phyloP scores from a whole-genome alignment of 1,140 invertebrate genomes.

The Drosophila neocordata region DNA sequence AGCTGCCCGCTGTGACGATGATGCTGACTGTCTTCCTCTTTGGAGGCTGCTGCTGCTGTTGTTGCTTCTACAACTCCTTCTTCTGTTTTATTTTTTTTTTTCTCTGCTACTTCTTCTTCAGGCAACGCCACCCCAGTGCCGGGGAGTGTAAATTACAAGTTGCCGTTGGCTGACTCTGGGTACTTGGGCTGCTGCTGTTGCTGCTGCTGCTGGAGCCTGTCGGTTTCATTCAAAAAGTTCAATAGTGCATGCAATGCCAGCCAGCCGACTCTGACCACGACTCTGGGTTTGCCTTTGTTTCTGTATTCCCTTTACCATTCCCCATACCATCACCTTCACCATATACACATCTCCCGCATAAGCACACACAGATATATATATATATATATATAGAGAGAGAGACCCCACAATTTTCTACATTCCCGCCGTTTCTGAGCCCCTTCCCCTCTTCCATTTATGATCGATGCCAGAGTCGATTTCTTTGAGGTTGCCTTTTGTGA shows the following conservation, averaged over 20 bases:
- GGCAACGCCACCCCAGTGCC: slow-evolving; percentile 65
- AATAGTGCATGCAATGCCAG: slow-evolving; percentile 76
- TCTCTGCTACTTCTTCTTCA: slow-evolving; percentile 22
- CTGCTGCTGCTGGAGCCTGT: slow-evolving; percentile 51
- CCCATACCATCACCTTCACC: not conserved
- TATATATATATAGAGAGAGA: not conserved
- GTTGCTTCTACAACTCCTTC: slow-evolving; percentile 1
- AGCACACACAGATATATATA: not conserved
- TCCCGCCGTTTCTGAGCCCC: not conserved
- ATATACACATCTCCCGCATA: slow-evolving; percentile 6
- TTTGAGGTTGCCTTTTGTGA: slow-evolving; percentile 51
- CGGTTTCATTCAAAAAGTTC: slow-evolving; percentile 79
- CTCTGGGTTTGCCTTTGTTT: slow-evolving; percentile 25
- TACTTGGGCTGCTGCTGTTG: slow-evolving; percentile 25
- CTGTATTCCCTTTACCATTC: slow-evolving; percentile 21
- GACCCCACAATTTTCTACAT: slow-evolving; percentile 18
- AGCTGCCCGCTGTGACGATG: slow-evolving; percentile 70
- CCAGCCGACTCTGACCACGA: slow-evolving; percentile 34
- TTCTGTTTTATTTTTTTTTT: not conserved
- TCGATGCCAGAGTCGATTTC: slow-evolving; percentile 75
- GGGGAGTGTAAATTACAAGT: slow-evolving; percentile 76
- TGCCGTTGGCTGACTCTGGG: slow-evolving; percentile 54
- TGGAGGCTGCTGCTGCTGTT: slow-evolving; percentile 26
- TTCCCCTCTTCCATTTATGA: slow-evolving; percentile 63
- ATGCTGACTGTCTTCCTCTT: slow-evolving; percentile 14